Conservation (phyloP, 2,888 invertebrate species). For the Acrocyrtus sp. region DNA sequence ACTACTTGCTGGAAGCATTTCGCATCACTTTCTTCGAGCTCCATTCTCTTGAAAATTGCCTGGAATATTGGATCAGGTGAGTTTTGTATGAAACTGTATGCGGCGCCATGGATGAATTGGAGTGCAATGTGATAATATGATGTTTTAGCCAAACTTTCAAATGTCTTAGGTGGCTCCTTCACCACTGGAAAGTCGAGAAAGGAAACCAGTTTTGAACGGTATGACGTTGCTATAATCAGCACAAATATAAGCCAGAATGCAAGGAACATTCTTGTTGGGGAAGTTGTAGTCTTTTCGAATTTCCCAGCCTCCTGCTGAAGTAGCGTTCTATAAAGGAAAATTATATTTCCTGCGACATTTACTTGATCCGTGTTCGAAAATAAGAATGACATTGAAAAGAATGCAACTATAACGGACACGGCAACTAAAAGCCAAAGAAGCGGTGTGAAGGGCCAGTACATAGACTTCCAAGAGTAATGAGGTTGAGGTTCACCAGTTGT, state of each 20-base stretch:
- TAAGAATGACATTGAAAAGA: slow-evolving; percentile 13
- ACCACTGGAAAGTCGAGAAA: slow-evolving; percentile 48
- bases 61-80: slow-evolving; percentile 48
- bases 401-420: slow-evolving; percentile 13
- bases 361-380: background rate
- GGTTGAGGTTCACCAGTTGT: slow-evolving; percentile 36
- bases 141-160: slow-evolving; percentile 47
- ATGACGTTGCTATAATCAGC: slow-evolving; percentile 49
- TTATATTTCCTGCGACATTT: background rate
- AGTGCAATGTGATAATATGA: slow-evolving; percentile 38
- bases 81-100: slow-evolving; percentile 43
- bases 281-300: background rate
- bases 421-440: slow-evolving; percentile 21
- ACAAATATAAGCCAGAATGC: slow-evolving; percentile 46
- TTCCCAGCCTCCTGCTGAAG: slow-evolving; percentile 35
- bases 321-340: slow-evolving; percentile 20
- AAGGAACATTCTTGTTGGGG: slow-evolving; percentile 19
- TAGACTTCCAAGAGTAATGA: slow-evolving; percentile 51
- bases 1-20: slow-evolving; percentile 45
- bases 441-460: slow-evolving; percentile 46
- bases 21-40: slow-evolving; percentile 42
- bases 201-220: slow-evolving; percentile 52
- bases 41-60: slow-evolving; percentile 42
- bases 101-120: slow-evolving; percentile 53
- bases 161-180: slow-evolving; percentile 47